A percentile compares a stretch with the other conserved stretches of the same genome.
Conservation (phyloP, 2,113 vertebrate species). For the Verasper variegatus region DNA sequence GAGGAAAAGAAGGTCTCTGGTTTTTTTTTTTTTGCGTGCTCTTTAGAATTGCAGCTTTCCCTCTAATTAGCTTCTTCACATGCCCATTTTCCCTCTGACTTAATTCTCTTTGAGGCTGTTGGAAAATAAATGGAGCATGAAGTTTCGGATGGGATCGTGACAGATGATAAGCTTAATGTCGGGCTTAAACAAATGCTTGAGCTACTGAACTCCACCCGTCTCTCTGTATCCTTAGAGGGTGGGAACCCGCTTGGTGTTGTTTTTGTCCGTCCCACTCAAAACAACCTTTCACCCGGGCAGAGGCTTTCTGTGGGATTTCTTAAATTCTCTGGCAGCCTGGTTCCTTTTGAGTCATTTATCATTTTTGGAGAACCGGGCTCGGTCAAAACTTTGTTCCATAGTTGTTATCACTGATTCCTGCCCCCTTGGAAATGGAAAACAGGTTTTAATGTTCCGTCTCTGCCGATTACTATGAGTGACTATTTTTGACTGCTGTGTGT, state of each 20-base stretch:
- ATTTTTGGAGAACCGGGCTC: background rate
- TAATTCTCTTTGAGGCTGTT: slow-evolving; percentile 4
- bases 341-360: slow-evolving; percentile 39
- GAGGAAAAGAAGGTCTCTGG: slow-evolving; percentile 49
- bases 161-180: slow-evolving; percentile 40
- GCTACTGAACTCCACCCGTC: slow-evolving; percentile 68
- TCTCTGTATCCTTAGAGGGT: slow-evolving; percentile 77
- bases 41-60: background rate
- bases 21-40: background rate
- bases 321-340: slow-evolving; percentile 41
- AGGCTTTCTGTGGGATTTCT: slow-evolving; percentile 53
- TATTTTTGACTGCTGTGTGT: background rate
- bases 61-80: background rate
- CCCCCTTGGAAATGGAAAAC: slow-evolving; percentile 1
- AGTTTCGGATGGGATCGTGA: slow-evolving; percentile 20
- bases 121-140: background rate
- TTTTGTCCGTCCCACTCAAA: slow-evolving; percentile 51
- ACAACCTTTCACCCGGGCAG: slow-evolving; percentile 50
- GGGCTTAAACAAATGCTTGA: slow-evolving; percentile 58
- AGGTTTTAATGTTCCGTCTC: background rate
- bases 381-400: background rate
- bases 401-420: background rate
- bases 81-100: background rate
- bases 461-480: no score
- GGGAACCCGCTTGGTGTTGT: slow-evolving; percentile 75